These are phyloP conservation scores for Microplitis mediator DNA, from an alignment of 1,140 invertebrate species.

Conservation along the genomic window DNA sequence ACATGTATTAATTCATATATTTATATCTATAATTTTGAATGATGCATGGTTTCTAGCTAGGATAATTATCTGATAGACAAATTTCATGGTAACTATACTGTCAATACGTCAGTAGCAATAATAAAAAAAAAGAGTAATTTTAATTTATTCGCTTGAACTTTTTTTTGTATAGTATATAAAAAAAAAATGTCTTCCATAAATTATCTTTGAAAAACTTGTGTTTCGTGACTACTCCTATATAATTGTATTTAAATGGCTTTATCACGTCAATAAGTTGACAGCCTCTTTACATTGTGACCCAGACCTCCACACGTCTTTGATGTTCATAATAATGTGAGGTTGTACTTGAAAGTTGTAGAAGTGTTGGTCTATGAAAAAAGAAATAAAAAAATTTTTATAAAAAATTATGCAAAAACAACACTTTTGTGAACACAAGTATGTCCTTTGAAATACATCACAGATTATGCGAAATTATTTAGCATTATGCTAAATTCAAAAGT, in stretches of 20 bases:
- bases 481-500: constrained; percentile 1
- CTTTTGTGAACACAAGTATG: neutral
- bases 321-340: neutral
- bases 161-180: neutral
- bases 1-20: no score
- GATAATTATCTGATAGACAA: no score
- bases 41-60: no score
- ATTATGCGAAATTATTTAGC: constrained; percentile 1
- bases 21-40: no score
- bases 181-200: neutral
- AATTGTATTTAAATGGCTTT: constrained; percentile 16
- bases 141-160: neutral
- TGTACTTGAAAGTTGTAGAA: neutral
- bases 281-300: constrained; percentile 9
- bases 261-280: neutral
- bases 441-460: neutral
- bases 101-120: no score
- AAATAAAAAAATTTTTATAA: neutral
- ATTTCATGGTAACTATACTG: no score
- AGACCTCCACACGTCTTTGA: constrained; percentile 16
- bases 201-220: neutral
- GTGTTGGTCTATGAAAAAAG: neutral
- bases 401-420: neutral
- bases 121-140: neutral
- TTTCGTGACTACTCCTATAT: constrained; percentile 8